Evolutionary conservation across 1,140 invertebrate genomes (phyloP).

Genomic region (Leptestheria dahalacensis): DNA sequence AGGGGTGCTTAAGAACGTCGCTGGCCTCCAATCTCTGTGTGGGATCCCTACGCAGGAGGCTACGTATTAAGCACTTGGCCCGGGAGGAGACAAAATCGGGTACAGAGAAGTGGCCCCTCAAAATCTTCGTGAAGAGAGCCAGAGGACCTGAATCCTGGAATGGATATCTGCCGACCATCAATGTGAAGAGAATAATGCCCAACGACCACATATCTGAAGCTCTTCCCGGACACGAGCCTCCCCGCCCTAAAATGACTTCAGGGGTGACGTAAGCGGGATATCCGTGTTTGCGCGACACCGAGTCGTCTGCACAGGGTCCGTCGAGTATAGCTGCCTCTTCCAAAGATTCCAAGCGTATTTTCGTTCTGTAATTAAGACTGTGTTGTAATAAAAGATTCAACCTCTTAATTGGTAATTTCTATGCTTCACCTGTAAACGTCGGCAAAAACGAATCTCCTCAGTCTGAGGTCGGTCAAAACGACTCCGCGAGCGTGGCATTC

Average conservation of each 20-base stretch:
- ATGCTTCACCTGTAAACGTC: constrained; percentile 71
- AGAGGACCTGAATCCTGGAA: constrained; percentile 86
- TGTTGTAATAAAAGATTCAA: background rate
- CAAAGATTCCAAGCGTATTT: constrained; percentile 44
- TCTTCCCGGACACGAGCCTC: constrained; percentile 62
- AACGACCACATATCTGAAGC: constrained; percentile 92
- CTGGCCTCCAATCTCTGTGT: constrained; percentile 62
- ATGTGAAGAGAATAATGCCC: constrained; percentile 89
- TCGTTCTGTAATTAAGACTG: constrained; percentile 34
- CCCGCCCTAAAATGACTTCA: constrained; percentile 33
- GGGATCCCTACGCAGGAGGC: constrained; percentile 67
- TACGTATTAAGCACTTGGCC: constrained; percentile 70
- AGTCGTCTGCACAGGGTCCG: background rate
- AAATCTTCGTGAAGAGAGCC: constrained; percentile 78
- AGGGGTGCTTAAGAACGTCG: constrained; percentile 71
- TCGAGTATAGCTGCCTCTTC: background rate
- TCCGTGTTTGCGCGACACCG: constrained; percentile 39
- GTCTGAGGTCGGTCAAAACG: constrained; percentile 84
- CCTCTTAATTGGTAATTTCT: background rate
- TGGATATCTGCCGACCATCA: constrained; percentile 88
- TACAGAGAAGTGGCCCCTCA: constrained; percentile 68
- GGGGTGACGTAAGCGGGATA: constrained; percentile 95
- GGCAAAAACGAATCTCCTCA: constrained; percentile 91
- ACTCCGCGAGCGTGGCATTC: constrained; percentile 85
- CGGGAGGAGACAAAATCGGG: constrained; percentile 66